Conservation (phyloP, 53 echinoderm and acorn worm species). For the Holothuria scabra region DNA sequence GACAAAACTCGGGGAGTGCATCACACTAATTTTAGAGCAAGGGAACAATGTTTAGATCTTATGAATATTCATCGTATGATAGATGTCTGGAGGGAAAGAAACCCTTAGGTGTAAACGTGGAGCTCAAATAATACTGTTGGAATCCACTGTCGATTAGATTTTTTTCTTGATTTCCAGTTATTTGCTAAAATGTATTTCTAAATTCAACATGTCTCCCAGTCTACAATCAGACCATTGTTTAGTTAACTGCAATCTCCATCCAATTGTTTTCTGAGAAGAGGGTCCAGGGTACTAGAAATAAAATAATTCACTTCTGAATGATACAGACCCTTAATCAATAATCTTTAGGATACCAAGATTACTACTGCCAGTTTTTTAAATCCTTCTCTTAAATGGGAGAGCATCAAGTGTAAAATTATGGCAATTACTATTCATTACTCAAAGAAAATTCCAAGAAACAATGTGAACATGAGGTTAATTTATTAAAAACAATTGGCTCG, state of each 20-base stretch:
- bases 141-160: constrained; percentile 22
- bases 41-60: not conserved
- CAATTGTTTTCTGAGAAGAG: too few species aligned
- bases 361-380: not conserved
- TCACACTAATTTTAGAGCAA: constrained; percentile 18
- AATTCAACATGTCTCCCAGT: not conserved
- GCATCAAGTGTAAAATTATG: constrained; percentile 27
- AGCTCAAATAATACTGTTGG: constrained; percentile 10
- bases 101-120: constrained; percentile 12
- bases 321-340: not conserved
- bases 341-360: not conserved
- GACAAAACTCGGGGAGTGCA: constrained; percentile 13
- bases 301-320: not conserved
- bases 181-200: not conserved
- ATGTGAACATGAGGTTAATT: not conserved
- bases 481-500: not conserved
- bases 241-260: too few species aligned
- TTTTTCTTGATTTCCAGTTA: constrained; percentile 14
- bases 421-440: not conserved
- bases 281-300: constrained; percentile 26
- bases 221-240: not conserved
- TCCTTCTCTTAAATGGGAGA: constrained; percentile 6
- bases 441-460: constrained; percentile 11
- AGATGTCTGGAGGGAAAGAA: constrained; percentile 47
- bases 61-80: constrained; percentile 4